Percentiles rank a stretch among this genome's conserved stretches.
Evolutionary conservation across 2,797 vertebrate genomes (phyloP).

Genomic region (Hyperoplus lanceolatus): DNA sequence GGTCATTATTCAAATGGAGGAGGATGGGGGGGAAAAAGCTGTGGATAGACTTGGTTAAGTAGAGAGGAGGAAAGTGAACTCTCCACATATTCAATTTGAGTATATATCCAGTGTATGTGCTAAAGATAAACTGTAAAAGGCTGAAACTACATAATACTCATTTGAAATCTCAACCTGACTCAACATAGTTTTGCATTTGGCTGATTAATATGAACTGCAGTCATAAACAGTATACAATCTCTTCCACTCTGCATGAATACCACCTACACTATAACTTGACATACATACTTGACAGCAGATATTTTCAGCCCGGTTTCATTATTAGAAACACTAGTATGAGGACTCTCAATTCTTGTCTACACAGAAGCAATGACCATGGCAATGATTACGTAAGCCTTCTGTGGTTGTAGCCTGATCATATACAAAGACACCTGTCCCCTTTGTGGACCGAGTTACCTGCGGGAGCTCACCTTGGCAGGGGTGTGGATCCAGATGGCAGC

Average conservation of each 20-base stretch:
- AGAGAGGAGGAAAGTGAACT: slow-evolving; percentile 42
- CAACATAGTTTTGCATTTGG: neutral
- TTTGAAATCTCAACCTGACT: slow-evolving; percentile 1
- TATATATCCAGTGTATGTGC: neutral
- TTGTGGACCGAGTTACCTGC: slow-evolving; percentile 15
- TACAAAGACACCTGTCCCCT: neutral
- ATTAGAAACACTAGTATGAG: neutral
- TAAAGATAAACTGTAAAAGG: neutral
- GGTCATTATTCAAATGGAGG: slow-evolving; percentile 68
- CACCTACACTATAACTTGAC: slow-evolving; percentile 17
- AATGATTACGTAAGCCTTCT: neutral
- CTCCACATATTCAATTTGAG: slow-evolving; percentile 10
- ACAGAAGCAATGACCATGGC: neutral
- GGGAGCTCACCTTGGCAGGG: slow-evolving; percentile 81
- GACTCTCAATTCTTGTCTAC: neutral
- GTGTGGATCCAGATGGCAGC: slow-evolving; percentile 93
- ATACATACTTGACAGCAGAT: neutral
- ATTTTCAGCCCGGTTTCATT: neutral
- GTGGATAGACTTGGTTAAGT: slow-evolving; percentile 44
- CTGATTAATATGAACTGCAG: slow-evolving; percentile 3
- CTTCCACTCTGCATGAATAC: neutral
- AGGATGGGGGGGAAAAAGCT: slow-evolving; percentile 1
- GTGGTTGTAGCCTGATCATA: neutral
- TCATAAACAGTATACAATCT: neutral
- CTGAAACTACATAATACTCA: slow-evolving; percentile 13